Base-by-base conservation (phyloP, 2,113 vertebrate species). In the Chauna torquata region DNA sequence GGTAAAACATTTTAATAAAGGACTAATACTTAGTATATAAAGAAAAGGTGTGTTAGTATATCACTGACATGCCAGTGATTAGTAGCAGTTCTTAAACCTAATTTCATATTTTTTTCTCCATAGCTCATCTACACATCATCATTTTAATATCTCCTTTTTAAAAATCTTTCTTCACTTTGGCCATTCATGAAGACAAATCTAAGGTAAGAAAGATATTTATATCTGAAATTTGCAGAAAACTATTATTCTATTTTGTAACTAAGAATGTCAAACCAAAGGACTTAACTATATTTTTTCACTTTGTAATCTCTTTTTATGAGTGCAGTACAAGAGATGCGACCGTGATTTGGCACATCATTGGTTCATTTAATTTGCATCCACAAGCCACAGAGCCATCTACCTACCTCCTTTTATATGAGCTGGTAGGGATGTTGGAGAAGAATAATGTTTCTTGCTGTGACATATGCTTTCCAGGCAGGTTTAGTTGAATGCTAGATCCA, bases 401-500 rank as follows among this genome's bases (percentile, higher is more conserved):
- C 28, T 74, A 45, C 34, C 32, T 81, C 38, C 72, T 92, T 92
- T 96, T 71, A 65, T 91, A 65, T 68, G 38, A 90, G 70, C 54
- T 96, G 49, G 86, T 91, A 77, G 72, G 38, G 58, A 88, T 90
- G 90, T 88, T 70, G 88, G 85, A 95, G 75, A 92, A 86, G 79
- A 95, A 82, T 90, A 92, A 57, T 28, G 13, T 81, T 95, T 42
- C 58, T 95, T 96, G 54, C 94, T 96, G 78, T 95, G 90, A 93
- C 79, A 86, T 85, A 90, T 50, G 78, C 55, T 96, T 96, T 83
- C 82, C 85, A 95, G 88, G 82, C 90, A 80, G 82, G 54, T 96
- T 96, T 77, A 86, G 90, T 94, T 93, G 95, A 96, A 93, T 66
- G 64, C 71, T 81, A 86, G 87, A 94, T 95, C 93, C 92, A 88